Percentiles rank a stretch among this genome's conserved stretches.
Evolutionary conservation across 2,888 invertebrate species (phyloP).

Genomic region (Coleophora flavipennella): DNA sequence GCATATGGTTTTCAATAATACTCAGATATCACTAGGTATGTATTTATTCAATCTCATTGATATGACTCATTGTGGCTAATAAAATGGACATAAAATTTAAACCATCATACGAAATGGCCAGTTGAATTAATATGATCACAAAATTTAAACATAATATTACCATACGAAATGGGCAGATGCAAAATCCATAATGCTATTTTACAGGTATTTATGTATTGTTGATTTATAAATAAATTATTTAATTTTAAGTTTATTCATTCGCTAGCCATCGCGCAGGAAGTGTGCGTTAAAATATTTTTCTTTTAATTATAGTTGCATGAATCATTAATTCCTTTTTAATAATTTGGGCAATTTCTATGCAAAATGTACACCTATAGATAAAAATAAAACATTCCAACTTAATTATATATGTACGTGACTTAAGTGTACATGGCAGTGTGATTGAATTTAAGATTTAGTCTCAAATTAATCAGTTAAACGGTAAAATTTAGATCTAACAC

Average conservation of each 20-base stretch:
- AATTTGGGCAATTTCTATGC: slow-evolving; percentile 31
- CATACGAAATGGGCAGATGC: too few relatives aligned
- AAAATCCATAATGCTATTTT: too few relatives aligned
- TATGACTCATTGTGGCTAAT: slow-evolving; percentile 69
- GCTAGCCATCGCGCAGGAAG: slow-evolving; percentile 26
- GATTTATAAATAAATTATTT: too few relatives aligned
- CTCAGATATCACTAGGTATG: slow-evolving; percentile 31
- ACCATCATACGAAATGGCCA: not conserved
- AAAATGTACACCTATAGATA: slow-evolving; percentile 43
- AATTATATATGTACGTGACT: slow-evolving; percentile 25
- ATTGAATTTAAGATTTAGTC: slow-evolving; percentile 15
- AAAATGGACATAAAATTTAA: slow-evolving; percentile 45
- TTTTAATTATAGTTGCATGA: too few relatives aligned
- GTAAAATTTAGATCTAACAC: too few relatives aligned
- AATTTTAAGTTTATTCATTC: not conserved
- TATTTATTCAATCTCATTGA: slow-evolving; percentile 69
- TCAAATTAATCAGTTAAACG: slow-evolving; percentile 1
- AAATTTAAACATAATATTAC: not conserved
- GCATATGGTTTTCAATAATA: slow-evolving; percentile 1
- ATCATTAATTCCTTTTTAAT: slow-evolving; percentile 27
- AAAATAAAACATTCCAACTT: slow-evolving; percentile 29
- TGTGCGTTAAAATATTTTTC: slow-evolving; percentile 28
- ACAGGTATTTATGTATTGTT: too few relatives aligned
- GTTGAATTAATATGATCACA: not conserved
- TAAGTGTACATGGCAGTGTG: slow-evolving; percentile 30